Percentiles rank a stretch among this genome's conserved stretches.
These are phyloP conservation scores for Chrosomus eos DNA, from an alignment of 2,797 vertebrate genomes.

Conservation along the genomic window DNA sequence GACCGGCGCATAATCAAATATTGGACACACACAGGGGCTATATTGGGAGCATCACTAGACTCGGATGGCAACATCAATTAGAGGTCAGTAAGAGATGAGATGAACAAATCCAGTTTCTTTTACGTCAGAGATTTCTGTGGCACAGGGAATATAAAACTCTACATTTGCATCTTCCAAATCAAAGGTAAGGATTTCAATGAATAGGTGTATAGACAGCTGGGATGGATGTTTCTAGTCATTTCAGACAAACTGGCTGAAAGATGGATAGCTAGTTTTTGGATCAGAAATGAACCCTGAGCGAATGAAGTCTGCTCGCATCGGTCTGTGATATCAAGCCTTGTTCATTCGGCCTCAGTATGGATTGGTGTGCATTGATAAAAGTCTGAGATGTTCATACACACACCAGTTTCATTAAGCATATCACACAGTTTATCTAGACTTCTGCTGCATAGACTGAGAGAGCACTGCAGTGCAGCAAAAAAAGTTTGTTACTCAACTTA, in stretches of 20 bases:
- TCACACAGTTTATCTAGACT: slow-evolving; percentile 29
- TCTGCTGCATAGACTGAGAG: slow-evolving; percentile 22
- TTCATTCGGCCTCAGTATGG: neutral
- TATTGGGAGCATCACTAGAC: slow-evolving; percentile 39
- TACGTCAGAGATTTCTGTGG: neutral
- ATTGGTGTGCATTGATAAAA: slow-evolving; percentile 17
- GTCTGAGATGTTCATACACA: slow-evolving; percentile 20
- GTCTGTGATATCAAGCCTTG: neutral
- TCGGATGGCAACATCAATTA: slow-evolving; percentile 54
- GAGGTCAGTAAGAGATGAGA: slow-evolving; percentile 54
- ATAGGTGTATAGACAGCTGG: neutral
- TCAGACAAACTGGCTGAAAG: neutral
- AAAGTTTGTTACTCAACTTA: slow-evolving; percentile 21
- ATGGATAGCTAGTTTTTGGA: neutral
- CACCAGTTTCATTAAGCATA: slow-evolving; percentile 30
- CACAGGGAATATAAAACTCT: neutral
- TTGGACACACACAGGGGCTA: slow-evolving; percentile 41
- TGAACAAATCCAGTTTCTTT: slow-evolving; percentile 37
- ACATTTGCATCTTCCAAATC: neutral
- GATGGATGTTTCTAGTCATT: neutral
- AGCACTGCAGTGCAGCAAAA: slow-evolving; percentile 35
- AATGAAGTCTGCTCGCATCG: neutral
- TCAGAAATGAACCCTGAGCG: neutral
- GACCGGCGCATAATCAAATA: slow-evolving; percentile 58
- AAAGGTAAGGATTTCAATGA: neutral